Base-by-base conservation (phyloP, 2,113 vertebrate genomes). In the Capreolus pygargus region DNA sequence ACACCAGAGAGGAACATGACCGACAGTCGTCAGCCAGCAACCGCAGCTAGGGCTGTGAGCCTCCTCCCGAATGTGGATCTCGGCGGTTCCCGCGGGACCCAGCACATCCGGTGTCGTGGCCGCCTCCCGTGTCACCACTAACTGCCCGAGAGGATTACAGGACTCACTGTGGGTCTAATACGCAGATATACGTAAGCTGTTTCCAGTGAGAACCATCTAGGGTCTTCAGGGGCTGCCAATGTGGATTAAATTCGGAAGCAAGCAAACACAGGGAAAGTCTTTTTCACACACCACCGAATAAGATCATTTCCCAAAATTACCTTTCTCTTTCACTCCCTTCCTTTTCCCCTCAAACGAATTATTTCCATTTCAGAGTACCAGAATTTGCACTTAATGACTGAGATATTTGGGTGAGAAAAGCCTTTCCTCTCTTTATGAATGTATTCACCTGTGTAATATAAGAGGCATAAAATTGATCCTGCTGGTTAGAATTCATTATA, bases 241-340 rank as follows among this genome's bases (percentile, higher is more conserved):
- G 61, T 70, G 39, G 45, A 25, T 88, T 45, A 81, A 89, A 96
- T 60, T 84, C 57, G 55, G 27, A 74, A 94, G 64, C 33, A 67
- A 86, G 78, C 54, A 94, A 95, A 97, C 43, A 85, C 86, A 92
- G 57, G 57, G 87, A 93, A 97, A 94, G 23, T 45, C 86, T 96
- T 95, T 70, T 95, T 79, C 21, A 81, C 15, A 86, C 43, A 83
- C 54, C 61, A 78, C 39, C 16, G 82, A 91, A 95, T 76, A 86
- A 93, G 81, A 86, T 97, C 91, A 86, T 91, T 94, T 98, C 61
- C 28, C n/a, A 58, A 95, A 92, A 96, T 98, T 91, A 85, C 55
- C 4, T 67, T 64, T 85, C 36, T 39, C 50, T 97, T 96, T 89
- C 60, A 86, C 43, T 89, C 4, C 43, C 21, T 84, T 83, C 28